phyloP scores from a whole-genome alignment of 2,888 invertebrate species.

The Hirtodrosophila duncani region DNA sequence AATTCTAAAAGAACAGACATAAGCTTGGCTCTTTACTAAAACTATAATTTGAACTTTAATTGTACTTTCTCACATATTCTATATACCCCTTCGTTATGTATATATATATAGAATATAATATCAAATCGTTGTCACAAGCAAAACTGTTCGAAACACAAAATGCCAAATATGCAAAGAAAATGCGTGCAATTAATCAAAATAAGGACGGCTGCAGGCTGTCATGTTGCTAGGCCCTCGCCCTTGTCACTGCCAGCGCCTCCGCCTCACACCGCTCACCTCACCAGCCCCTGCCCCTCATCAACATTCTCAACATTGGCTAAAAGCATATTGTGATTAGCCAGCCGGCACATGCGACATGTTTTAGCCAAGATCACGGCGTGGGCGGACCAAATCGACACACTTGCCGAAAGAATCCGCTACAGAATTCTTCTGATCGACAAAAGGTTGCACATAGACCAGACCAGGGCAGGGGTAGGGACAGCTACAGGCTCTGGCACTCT shows the following conservation, averaged over 20 bases:
- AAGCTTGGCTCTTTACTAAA: too few relatives aligned
- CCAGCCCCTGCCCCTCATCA: background rate
- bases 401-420: conserved; percentile 7
- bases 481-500: too few relatives aligned
- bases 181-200: conserved; percentile 40
- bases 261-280: background rate
- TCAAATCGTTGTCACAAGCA: too few relatives aligned
- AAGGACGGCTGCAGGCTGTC: conserved; percentile 13
- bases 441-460: background rate
- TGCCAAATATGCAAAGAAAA: conserved; percentile 13
- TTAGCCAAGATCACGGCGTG: conserved; percentile 19
- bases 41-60: too few relatives aligned
- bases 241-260: background rate
- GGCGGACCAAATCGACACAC: conserved; percentile 26
- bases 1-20: too few relatives aligned
- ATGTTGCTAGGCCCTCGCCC: too few relatives aligned
- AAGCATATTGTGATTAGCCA: conserved; percentile 69
- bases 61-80: too few relatives aligned
- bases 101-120: too few relatives aligned
- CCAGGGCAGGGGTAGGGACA: conserved; percentile 2
- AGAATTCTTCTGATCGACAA: too few relatives aligned
- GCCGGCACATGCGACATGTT: conserved; percentile 42
- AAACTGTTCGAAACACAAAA: conserved; percentile 23
- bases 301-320: conserved; percentile 39
- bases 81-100: too few relatives aligned